phyloP scores from a whole-genome alignment of 2,888 invertebrate genomes.

The Patella caerulea region DNA sequence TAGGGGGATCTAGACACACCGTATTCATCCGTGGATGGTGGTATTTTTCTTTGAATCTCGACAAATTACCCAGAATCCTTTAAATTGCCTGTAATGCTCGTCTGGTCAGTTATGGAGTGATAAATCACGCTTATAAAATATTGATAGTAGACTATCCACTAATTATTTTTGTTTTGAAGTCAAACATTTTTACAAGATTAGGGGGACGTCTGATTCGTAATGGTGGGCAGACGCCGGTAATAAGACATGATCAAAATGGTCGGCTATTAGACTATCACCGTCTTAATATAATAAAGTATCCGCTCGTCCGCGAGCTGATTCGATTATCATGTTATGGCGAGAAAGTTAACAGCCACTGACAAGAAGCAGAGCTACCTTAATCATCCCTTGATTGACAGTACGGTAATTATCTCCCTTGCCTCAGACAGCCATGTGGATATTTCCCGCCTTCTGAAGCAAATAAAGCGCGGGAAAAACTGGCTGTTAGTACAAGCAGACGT shows the following conservation, averaged over 20 bases:
- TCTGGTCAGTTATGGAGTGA: neutral
- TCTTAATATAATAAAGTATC: neutral
- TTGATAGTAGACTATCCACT: neutral
- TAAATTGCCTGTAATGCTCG: no score
- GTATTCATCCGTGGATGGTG: no score
- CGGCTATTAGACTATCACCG: neutral
- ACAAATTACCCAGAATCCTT: no score
- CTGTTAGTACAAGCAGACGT: constrained; percentile 9
- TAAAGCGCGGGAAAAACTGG: constrained; percentile 6
- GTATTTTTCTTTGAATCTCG: no score
- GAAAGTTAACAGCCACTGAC: neutral
- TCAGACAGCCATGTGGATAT: constrained; percentile 13
- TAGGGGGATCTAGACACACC: no score
- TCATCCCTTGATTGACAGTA: constrained; percentile 1
- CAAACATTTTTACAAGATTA: constrained; percentile 7
- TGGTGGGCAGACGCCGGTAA: constrained; percentile 3
- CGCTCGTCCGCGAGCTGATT: neutral
- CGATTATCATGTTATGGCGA: constrained; percentile 5
- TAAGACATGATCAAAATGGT: neutral
- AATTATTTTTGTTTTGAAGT: constrained; percentile 12
- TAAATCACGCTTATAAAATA: constrained; percentile 5
- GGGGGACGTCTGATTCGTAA: constrained; percentile 7
- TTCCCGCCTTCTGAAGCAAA: constrained; percentile 13
- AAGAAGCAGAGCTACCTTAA: neutral
- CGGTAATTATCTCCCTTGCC: constrained; percentile 2